Evolutionary conservation across 2,888 invertebrate species (phyloP).

Genomic region (Lamellibrachia columna): DNA sequence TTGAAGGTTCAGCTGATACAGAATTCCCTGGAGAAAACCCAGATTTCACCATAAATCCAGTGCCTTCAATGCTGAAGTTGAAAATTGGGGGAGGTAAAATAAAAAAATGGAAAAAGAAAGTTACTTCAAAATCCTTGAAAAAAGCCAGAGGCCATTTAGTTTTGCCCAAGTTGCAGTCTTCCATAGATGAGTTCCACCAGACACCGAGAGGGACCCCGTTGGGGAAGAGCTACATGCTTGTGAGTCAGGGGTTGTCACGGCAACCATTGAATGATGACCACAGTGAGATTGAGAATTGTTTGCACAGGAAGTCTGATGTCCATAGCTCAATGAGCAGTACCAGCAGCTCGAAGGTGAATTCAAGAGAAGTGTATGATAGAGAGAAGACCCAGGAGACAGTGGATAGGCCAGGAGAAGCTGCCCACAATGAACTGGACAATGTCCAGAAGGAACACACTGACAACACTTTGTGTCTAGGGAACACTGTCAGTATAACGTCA

Average conservation of each 20-base stretch:
- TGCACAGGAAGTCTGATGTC: neutral
- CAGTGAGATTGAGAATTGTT: neutral
- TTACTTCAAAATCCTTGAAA: neutral
- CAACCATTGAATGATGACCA: neutral
- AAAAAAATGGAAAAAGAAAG: neutral
- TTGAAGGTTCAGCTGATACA: neutral
- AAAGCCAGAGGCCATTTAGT: neutral
- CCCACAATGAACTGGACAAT: neutral
- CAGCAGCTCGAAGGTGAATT: neutral
- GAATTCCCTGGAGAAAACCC: neutral
- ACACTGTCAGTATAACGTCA: neutral
- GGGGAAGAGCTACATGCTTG: neutral
- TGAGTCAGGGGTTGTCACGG: constrained; percentile 6
- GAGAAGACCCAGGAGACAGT: neutral
- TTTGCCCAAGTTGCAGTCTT: neutral
- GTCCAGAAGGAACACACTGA: neutral
- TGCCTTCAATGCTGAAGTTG: neutral
- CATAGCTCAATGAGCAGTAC: neutral
- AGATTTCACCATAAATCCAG: neutral
- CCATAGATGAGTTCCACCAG: neutral
- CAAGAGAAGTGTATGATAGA: neutral
- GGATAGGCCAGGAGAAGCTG: neutral
- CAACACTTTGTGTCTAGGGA: neutral
- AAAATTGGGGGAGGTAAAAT: neutral
- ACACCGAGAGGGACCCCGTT: neutral